Percentiles rank a stretch among this genome's conserved stretches.
phyloP scores from a whole-genome alignment of 1,140 invertebrate genomes.

The Aphelinus atriplicis region DNA sequence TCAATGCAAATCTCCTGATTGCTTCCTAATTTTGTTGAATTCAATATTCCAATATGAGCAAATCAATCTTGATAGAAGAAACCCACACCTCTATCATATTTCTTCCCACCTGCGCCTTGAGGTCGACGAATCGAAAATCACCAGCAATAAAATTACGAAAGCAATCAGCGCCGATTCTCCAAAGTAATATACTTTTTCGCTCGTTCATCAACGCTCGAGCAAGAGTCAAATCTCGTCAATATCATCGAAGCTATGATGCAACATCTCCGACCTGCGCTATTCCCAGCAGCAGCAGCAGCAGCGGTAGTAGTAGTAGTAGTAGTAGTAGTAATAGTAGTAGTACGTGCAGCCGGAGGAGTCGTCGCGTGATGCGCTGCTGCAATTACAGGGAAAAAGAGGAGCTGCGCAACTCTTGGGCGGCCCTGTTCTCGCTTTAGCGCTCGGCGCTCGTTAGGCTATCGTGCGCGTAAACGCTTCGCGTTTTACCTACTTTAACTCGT shows the following conservation, averaged over 20 bases:
- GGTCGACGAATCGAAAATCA: constrained; percentile 26
- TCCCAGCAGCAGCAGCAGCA: no score
- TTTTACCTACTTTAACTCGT: constrained; percentile 52
- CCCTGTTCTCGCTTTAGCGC: constrained; percentile 58
- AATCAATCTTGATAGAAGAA: no score
- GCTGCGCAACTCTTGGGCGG: constrained; percentile 42
- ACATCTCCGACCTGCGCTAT: constrained; percentile 7
- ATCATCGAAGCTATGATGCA: constrained; percentile 36
- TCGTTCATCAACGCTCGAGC: neutral
- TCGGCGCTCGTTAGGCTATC: constrained; percentile 46
- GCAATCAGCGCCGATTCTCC: neutral
- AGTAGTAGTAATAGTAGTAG: neutral
- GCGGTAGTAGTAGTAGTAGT: no score
- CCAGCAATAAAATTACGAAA: constrained; percentile 20
- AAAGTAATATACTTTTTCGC: neutral
- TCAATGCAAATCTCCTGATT: no score
- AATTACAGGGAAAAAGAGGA: constrained; percentile 61
- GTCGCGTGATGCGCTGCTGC: constrained; percentile 60
- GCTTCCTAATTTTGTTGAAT: no score
- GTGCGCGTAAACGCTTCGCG: constrained; percentile 59
- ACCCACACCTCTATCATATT: no score
- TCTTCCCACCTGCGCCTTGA: neutral
- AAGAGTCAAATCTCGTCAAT: constrained; percentile 16
- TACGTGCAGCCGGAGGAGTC: constrained; percentile 37
- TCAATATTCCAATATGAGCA: no score